Percentiles rank a stretch among this genome's conserved stretches.
Conservation (phyloP, 1,140 invertebrate species). For the Pseudomyrmex sp. region DNA sequence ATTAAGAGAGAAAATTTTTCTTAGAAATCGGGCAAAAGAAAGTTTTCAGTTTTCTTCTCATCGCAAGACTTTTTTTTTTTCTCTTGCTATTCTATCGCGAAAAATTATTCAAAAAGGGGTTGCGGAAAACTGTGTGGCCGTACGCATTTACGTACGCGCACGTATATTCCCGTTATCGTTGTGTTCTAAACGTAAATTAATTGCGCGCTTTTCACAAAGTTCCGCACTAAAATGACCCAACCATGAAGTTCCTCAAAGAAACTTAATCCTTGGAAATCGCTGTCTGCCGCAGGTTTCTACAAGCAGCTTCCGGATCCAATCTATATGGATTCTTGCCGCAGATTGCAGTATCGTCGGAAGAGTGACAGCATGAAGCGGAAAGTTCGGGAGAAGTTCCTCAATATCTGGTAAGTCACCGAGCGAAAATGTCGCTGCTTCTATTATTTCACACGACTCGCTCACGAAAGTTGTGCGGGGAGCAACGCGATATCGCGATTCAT, state of each 20-base stretch:
- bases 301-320: constrained; percentile 88
- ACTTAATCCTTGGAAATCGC: constrained; percentile 51
- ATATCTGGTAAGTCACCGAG: constrained; percentile 88
- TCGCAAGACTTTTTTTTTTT: no score
- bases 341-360: constrained; percentile 88
- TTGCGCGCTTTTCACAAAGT: not conserved
- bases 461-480: no score
- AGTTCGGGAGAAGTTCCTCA: constrained; percentile 90
- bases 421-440: no score
- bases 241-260: constrained; percentile 19
- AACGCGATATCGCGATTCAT: no score
- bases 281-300: constrained; percentile 86
- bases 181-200: not conserved
- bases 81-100: no score
- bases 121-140: not conserved
- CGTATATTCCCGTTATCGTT: no score
- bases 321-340: constrained; percentile 86
- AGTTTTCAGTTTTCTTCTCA: no score
- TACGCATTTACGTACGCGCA: no score
- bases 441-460: no score
- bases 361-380: constrained; percentile 88
- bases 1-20: no score
- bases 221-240: not conserved
- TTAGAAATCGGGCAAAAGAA: no score
- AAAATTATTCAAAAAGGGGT: not conserved